These are phyloP conservation scores for Jaculus jaculus DNA, from an alignment of 2,113 vertebrate species.

Conservation along the genomic window DNA sequence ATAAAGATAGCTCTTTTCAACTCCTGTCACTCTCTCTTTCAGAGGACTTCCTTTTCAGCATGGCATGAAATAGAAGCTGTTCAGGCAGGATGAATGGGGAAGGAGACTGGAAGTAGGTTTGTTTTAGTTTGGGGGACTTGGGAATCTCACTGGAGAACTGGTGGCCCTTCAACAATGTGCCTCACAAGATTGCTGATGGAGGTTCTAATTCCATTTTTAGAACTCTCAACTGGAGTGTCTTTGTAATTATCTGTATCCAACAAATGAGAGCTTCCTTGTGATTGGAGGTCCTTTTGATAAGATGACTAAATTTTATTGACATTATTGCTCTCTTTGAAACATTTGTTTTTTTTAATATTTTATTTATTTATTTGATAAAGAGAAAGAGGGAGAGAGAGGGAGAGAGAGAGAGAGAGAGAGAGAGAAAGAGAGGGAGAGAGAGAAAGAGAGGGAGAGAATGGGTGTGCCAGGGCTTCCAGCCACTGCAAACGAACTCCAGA, in stretches of 20 bases:
- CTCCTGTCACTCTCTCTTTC: neutral
- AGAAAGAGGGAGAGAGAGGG: too few species aligned
- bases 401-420: too few species aligned
- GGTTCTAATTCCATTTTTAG: neutral
- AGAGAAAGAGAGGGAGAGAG: too few species aligned
- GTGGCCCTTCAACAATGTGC: neutral
- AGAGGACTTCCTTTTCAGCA: neutral
- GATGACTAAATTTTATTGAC: neutral
- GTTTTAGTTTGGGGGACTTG: neutral
- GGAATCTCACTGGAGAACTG: neutral
- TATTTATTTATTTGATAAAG: too few species aligned
- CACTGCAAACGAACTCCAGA: too few species aligned
- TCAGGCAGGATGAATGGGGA: neutral
- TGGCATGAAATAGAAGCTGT: neutral
- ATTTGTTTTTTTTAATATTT: too few species aligned
- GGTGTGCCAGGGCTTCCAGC: too few species aligned
- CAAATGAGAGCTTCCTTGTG: neutral
- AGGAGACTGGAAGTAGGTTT: neutral
- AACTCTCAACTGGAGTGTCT: neutral
- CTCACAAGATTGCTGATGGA: neutral
- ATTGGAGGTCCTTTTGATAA: neutral
- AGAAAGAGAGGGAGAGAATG: too few species aligned
- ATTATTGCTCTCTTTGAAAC: neutral
- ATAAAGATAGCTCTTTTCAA: slow-evolving; percentile 44
- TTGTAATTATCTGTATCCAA: neutral